Percentiles rank a stretch among this genome's conserved stretches.
Conservation (phyloP, 2,797 vertebrate genomes). For the Tapirus indicus region DNA sequence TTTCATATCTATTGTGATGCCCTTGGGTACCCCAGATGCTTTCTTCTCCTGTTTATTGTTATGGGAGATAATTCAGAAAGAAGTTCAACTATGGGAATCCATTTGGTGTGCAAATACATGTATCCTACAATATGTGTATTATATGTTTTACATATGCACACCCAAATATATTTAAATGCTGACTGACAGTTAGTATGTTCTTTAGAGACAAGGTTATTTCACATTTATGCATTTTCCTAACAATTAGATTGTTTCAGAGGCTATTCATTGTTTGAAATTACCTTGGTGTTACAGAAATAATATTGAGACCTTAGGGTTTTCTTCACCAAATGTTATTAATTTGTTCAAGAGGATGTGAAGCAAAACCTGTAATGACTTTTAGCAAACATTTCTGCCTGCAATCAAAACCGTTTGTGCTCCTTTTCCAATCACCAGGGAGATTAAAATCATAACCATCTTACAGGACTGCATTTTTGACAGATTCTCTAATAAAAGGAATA, state of each 20-base stretch:
- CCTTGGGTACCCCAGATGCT: neutral
- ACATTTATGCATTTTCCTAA: neutral
- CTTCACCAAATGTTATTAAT: slow-evolving; percentile 30
- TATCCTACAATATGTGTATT: neutral
- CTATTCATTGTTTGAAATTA: slow-evolving; percentile 16
- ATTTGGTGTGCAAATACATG: neutral
- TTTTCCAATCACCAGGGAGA: slow-evolving; percentile 34
- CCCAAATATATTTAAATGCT: neutral
- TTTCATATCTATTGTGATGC: neutral
- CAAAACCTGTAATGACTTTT: slow-evolving; percentile 48
- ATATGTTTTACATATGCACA: neutral
- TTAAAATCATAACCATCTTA: slow-evolving; percentile 57
- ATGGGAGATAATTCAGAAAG: slow-evolving; percentile 37
- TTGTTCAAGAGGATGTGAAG: slow-evolving; percentile 46
- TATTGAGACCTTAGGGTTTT: neutral
- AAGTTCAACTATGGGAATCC: neutral
- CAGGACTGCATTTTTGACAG: slow-evolving; percentile 58
- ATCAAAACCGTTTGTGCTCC: slow-evolving; percentile 38
- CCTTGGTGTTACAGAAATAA: neutral
- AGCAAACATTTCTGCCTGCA: slow-evolving; percentile 34
- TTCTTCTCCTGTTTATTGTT: neutral
- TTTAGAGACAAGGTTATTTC: neutral
- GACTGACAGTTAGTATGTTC: neutral
- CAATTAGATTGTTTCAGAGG: neutral
- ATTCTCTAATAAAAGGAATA: slow-evolving; percentile 61